Conservation (phyloP, 2,797 vertebrate species). For the Crocidura indochinensis region DNA sequence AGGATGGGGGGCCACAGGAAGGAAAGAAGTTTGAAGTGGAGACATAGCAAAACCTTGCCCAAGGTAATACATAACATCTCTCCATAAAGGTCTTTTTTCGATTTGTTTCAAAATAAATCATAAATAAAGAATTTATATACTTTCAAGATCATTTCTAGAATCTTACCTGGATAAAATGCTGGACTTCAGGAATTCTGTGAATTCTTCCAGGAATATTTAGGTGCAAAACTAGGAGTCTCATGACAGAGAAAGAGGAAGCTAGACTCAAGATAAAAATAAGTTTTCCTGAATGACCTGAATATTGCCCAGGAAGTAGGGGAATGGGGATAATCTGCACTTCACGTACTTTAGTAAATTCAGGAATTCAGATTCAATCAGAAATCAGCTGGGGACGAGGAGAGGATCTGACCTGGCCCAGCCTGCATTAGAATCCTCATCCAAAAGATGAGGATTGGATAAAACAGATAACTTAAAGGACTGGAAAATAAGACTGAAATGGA, state of each 20-base stretch:
- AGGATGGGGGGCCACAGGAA: too few species aligned
- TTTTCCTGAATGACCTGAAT: slow-evolving; percentile 12
- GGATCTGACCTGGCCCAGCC: not conserved
- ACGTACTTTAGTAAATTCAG: not conserved
- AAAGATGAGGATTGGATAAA: not conserved
- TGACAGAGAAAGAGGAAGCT: not conserved
- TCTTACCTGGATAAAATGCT: not conserved
- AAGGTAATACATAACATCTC: not conserved
- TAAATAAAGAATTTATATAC: not conserved
- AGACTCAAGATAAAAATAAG: slow-evolving; percentile 33
- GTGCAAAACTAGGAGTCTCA: slow-evolving; percentile 1
- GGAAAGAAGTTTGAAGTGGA: too few species aligned
- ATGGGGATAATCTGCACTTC: not conserved
- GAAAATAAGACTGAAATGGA: slow-evolving; percentile 45
- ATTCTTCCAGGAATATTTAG: slow-evolving; percentile 49
- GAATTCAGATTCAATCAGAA: not conserved
- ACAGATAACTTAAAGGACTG: not conserved
- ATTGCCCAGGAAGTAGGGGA: not conserved
- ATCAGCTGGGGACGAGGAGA: not conserved
- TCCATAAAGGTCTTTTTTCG: slow-evolving; percentile 25
- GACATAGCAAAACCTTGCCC: too few species aligned
- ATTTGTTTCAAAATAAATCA: not conserved
- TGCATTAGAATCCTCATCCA: not conserved
- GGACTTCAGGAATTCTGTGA: not conserved
- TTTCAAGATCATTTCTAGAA: slow-evolving; percentile 29